These are phyloP conservation scores for Troides aeacus DNA, from an alignment of 2,888 invertebrate species.

Conservation along the genomic window DNA sequence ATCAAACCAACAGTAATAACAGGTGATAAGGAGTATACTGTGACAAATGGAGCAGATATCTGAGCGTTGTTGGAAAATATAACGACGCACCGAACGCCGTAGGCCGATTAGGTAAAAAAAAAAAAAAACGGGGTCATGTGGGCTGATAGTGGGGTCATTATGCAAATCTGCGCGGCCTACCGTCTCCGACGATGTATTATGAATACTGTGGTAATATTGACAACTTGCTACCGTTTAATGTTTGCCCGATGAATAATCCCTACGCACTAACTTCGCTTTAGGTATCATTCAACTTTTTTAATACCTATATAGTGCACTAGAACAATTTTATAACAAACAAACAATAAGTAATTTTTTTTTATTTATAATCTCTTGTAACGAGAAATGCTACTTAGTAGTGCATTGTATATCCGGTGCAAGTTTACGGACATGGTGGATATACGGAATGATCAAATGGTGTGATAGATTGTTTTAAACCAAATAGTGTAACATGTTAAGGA, in stretches of 20 bases:
- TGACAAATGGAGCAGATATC: conserved; percentile 10
- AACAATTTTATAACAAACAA: neutral
- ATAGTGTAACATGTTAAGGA: too few species aligned
- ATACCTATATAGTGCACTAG: neutral
- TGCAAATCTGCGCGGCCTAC: conserved; percentile 62
- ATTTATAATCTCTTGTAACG: too few species aligned
- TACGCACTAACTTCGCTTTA: conserved; percentile 3
- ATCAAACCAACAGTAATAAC: neutral
- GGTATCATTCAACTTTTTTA: conserved; percentile 17
- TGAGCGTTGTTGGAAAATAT: conserved; percentile 18
- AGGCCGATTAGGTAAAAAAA: conserved; percentile 43
- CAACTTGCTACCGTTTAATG: conserved; percentile 26
- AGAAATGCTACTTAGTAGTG: too few species aligned
- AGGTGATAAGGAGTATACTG: conserved; percentile 11
- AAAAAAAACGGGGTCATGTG: conserved; percentile 65
- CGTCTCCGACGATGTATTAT: conserved; percentile 43
- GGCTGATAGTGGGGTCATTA: conserved; percentile 63
- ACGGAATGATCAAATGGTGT: too few species aligned
- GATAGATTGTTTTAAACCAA: too few species aligned
- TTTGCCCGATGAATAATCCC: conserved; percentile 21
- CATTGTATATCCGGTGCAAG: too few species aligned
- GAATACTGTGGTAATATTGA: conserved; percentile 39
- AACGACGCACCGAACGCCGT: conserved; percentile 28
- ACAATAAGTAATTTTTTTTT: neutral
- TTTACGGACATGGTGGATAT: too few species aligned